Evolutionary conservation across 53 echinoderm and acorn worm genomes (phyloP).

Genomic region (Pentamera pediparva): DNA sequence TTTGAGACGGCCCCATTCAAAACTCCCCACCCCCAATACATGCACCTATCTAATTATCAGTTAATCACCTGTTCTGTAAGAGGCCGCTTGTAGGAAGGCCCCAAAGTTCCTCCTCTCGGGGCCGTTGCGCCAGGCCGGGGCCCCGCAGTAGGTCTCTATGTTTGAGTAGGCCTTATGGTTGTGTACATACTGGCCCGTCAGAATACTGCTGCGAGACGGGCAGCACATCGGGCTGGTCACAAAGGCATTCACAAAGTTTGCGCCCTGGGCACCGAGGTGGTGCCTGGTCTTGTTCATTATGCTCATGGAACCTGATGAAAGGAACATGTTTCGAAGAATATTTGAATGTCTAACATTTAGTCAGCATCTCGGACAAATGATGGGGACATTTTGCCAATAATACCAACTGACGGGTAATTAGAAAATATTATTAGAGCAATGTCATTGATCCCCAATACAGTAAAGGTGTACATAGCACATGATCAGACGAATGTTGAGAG

Average conservation of each 20-base stretch:
- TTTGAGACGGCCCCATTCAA: too few relatives aligned
- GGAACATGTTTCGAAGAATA: too few relatives aligned
- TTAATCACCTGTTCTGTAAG: conserved; percentile 94
- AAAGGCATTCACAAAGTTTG: conserved; percentile 86
- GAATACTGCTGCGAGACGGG: conserved; percentile 87
- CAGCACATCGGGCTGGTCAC: conserved; percentile 98
- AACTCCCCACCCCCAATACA: too few relatives aligned
- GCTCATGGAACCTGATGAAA: conserved; percentile 74
- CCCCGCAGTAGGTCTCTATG: conserved; percentile 68
- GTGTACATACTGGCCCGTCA: conserved; percentile 92
- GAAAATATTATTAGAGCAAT: too few relatives aligned
- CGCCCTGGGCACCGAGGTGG: conserved; percentile 70
- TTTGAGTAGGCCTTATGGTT: conserved; percentile 82
- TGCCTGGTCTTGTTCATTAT: conserved; percentile 86
- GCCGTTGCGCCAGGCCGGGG: conserved; percentile 69
- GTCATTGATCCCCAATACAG: too few relatives aligned
- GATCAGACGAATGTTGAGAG: too few relatives aligned
- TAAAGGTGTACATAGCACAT: too few relatives aligned
- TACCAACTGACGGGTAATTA: too few relatives aligned
- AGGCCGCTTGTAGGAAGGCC: conserved; percentile 65
- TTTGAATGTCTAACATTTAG: too few relatives aligned
- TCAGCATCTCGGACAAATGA: too few relatives aligned
- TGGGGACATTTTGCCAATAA: too few relatives aligned
- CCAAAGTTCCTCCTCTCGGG: conserved; percentile 82
- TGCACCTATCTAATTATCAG: too few relatives aligned